Percentiles rank a stretch among this genome's conserved stretches.
These are phyloP conservation scores for Drosophila repletoides DNA, from an alignment of 1,140 invertebrate genomes.

Conservation along the genomic window DNA sequence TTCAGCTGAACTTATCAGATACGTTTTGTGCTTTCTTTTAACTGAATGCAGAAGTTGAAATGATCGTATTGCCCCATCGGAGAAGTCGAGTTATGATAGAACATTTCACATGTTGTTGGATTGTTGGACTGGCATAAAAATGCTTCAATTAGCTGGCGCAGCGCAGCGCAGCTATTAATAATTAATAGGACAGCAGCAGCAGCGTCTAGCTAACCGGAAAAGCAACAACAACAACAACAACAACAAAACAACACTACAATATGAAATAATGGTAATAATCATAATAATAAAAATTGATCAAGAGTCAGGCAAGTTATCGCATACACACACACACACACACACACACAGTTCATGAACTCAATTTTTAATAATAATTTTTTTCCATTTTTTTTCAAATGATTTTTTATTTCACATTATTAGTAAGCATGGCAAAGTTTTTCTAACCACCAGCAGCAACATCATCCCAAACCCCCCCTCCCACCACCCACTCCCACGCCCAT, in stretches of 20 bases:
- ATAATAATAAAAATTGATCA: slow-evolving; percentile 79
- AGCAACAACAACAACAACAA: slow-evolving; percentile 35
- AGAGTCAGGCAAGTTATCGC: slow-evolving; percentile 46
- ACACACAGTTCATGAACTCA: slow-evolving; percentile 71
- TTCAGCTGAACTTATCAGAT: no score
- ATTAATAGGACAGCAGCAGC: slow-evolving; percentile 58
- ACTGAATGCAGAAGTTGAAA: not conserved
- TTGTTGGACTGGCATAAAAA: slow-evolving; percentile 12
- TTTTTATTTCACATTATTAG: slow-evolving; percentile 77
- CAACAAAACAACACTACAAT: slow-evolving; percentile 16
- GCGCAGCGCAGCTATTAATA: slow-evolving; percentile 61
- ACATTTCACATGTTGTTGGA: not conserved
- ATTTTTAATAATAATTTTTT: slow-evolving; percentile 75
- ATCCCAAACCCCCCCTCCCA: not conserved
- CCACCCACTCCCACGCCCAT: not conserved
- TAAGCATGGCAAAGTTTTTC: slow-evolving; percentile 42
- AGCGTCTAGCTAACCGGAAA: slow-evolving; percentile 55
- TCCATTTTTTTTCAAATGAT: slow-evolving; percentile 54
- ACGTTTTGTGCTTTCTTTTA: no score
- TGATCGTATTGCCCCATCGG: no score
- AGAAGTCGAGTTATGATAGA: slow-evolving; percentile 23
- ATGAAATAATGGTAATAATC: slow-evolving; percentile 49
- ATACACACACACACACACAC: slow-evolving; percentile 3
- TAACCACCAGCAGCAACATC: slow-evolving; percentile 3
- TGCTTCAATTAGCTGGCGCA: slow-evolving; percentile 62